These are phyloP conservation scores for Lutraria lutraria DNA, from an alignment of 2,888 invertebrate species.

Conservation along the genomic window DNA sequence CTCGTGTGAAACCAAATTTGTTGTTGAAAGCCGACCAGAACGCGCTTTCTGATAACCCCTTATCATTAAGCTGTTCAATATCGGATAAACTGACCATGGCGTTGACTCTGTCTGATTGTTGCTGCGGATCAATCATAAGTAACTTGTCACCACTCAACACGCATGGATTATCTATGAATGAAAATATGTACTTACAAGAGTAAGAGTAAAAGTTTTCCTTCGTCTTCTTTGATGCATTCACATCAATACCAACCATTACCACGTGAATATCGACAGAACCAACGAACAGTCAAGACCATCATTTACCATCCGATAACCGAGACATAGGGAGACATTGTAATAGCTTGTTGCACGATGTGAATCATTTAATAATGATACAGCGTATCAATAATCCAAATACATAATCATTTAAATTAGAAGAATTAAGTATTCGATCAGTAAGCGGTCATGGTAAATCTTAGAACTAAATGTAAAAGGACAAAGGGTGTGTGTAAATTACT, in stretches of 20 bases:
- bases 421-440: too few relatives aligned
- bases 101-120: constrained; percentile 52
- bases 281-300: neutral
- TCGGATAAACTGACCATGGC: constrained; percentile 25
- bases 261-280: neutral
- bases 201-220: neutral
- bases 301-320: neutral
- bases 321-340: neutral
- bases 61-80: constrained; percentile 18
- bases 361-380: neutral
- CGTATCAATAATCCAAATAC: too few relatives aligned
- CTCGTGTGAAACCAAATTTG: constrained; percentile 69
- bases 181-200: neutral
- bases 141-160: constrained; percentile 80
- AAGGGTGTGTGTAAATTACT: too few relatives aligned
- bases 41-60: constrained; percentile 57
- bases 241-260: neutral
- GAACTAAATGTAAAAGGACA: too few relatives aligned
- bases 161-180: constrained; percentile 81
- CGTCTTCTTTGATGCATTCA: neutral
- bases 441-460: too few relatives aligned
- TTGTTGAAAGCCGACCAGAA: constrained; percentile 70
- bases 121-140: constrained; percentile 80
- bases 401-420: too few relatives aligned
- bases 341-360: neutral